Conservation (phyloP, 1,140 invertebrate genomes). For the Scaptomyza graminum region DNA sequence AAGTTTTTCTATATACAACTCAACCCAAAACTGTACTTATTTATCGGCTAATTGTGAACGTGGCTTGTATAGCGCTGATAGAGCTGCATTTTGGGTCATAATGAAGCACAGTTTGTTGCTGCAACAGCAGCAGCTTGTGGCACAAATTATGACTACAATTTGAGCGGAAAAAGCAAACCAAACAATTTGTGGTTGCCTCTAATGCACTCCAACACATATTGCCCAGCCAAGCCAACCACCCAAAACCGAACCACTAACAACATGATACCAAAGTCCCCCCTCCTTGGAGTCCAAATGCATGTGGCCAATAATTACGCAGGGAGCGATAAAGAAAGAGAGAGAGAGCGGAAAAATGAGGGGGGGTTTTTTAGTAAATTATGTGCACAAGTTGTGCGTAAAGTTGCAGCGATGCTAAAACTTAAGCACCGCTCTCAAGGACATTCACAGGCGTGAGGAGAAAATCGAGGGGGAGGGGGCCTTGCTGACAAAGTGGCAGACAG, state of each 20-base stretch:
- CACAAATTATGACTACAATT: conserved; percentile 76
- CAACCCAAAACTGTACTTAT: not conserved
- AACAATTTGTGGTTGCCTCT: conserved; percentile 78
- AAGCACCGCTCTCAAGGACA: conserved; percentile 68
- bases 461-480: not conserved
- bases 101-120: conserved; percentile 36
- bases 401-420: conserved; percentile 71
- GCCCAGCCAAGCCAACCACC: conserved; percentile 24
- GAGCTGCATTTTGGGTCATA: conserved; percentile 54
- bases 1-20: not conserved
- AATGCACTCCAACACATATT: conserved; percentile 81
- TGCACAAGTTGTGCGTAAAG: conserved; percentile 78
- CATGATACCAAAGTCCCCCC: conserved; percentile 3
- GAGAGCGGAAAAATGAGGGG: not conserved
- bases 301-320: conserved; percentile 74
- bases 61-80: conserved; percentile 37
- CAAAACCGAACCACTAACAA: conserved; percentile 21
- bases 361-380: conserved; percentile 60
- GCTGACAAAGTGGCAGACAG: conserved; percentile 71
- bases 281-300: not conserved
- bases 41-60: conserved; percentile 21
- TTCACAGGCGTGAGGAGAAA: not conserved
- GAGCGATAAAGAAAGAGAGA: not conserved
- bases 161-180: conserved; percentile 71
- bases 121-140: conserved; percentile 25